These are phyloP conservation scores for Ptychobarbus kaznakovi DNA, from an alignment of 2,797 vertebrate species.

Conservation along the genomic window DNA sequence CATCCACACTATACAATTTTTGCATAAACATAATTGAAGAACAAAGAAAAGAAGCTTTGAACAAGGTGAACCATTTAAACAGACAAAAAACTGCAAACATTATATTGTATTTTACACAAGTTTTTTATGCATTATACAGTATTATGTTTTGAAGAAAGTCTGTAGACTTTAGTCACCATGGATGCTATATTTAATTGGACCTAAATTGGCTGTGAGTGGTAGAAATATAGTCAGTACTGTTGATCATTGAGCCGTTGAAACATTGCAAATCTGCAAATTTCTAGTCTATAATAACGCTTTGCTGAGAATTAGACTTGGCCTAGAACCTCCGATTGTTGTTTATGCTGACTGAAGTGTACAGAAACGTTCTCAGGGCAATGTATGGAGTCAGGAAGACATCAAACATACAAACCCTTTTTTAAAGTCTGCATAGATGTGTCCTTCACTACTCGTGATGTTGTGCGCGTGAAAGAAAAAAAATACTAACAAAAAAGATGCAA, in stretches of 20 bases:
- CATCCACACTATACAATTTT: not conserved
- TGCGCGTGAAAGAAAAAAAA: not conserved
- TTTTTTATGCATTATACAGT: not conserved
- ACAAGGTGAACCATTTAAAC: not conserved
- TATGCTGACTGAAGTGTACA: not conserved
- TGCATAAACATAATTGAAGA: not conserved
- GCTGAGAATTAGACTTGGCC: not conserved
- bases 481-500: not conserved
- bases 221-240: not conserved
- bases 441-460: not conserved
- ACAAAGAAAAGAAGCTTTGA: not conserved
- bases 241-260: not conserved
- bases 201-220: not conserved
- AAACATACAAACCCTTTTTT: not conserved
- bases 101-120: not conserved
- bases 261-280: not conserved
- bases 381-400: not conserved
- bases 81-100: not conserved
- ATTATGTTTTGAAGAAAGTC: not conserved
- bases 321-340: not conserved
- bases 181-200: not conserved
- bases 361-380: not conserved
- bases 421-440: not conserved
- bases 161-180: not conserved
- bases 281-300: not conserved